Evolutionary conservation across 2,888 invertebrate species (phyloP).

Genomic region (Drosophila fungiperda): DNA sequence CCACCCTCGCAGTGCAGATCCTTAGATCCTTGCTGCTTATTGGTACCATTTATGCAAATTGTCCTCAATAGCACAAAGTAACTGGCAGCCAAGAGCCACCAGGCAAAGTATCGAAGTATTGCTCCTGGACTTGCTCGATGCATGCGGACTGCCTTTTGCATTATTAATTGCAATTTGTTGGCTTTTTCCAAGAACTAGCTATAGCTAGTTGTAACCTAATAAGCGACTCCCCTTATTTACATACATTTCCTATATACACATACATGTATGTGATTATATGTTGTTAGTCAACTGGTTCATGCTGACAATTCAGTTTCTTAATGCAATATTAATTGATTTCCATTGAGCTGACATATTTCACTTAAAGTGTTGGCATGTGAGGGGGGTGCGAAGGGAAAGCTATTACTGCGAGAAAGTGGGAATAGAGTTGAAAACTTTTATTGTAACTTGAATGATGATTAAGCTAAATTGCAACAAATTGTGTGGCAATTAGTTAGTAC

Average conservation of each 20-base stretch:
- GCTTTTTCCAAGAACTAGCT: slow-evolving; percentile 57
- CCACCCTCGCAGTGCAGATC: slow-evolving; percentile 21
- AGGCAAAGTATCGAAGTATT: slow-evolving; percentile 16
- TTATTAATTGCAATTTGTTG: slow-evolving; percentile 75
- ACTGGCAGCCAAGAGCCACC: slow-evolving; percentile 3
- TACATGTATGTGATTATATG: slow-evolving; percentile 2
- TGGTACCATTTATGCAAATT: slow-evolving; percentile 76
- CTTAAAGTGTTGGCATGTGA: background rate
- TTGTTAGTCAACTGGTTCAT: slow-evolving; percentile 12
- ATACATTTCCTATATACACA: background rate
- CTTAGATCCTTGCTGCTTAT: slow-evolving; percentile 28
- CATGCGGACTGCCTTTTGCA: slow-evolving; percentile 48
- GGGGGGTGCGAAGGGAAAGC: no score
- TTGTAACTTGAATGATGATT: slow-evolving; percentile 52
- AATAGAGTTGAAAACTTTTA: slow-evolving; percentile 30
- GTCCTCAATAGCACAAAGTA: slow-evolving; percentile 35
- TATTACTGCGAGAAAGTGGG: slow-evolving; percentile 6
- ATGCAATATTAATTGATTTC: slow-evolving; percentile 78
- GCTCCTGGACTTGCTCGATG: slow-evolving; percentile 21
- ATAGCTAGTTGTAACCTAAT: slow-evolving; percentile 62
- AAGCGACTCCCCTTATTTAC: slow-evolving; percentile 24
- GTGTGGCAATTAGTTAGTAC: slow-evolving; percentile 37
- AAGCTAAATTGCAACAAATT: slow-evolving; percentile 61
- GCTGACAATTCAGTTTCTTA: slow-evolving; percentile 49
- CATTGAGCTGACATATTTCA: slow-evolving; percentile 64